Conservation (phyloP, 2,113 vertebrate genomes). For the Columba livia region DNA sequence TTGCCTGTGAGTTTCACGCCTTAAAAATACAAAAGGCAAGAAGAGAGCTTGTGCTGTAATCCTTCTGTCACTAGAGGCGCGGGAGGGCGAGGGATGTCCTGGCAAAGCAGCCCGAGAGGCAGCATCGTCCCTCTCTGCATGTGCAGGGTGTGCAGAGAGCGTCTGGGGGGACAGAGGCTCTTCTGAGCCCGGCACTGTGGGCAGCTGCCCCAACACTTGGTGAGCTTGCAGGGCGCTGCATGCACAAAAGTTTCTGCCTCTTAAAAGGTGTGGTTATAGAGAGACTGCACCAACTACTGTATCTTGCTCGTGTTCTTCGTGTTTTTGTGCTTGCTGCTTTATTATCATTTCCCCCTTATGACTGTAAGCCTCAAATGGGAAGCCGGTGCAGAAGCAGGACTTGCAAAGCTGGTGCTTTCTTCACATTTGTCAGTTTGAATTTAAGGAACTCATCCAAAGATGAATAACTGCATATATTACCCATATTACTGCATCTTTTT, state of each 20-base stretch:
- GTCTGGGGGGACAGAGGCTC: neutral
- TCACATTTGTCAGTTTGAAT: neutral
- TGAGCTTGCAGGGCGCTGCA: neutral
- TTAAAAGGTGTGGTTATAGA: neutral
- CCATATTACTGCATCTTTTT: neutral
- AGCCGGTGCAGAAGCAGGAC: neutral
- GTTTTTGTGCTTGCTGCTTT: neutral
- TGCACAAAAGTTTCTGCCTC: neutral
- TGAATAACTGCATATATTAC: neutral
- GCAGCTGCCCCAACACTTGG: neutral
- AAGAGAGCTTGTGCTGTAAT: neutral
- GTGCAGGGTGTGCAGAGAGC: neutral
- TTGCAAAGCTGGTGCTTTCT: neutral
- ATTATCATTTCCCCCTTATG: neutral
- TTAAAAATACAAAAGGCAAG: neutral
- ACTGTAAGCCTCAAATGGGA: neutral
- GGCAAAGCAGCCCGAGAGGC: neutral
- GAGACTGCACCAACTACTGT: neutral
- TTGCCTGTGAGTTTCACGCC: accelerated
- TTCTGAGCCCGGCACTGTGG: neutral
- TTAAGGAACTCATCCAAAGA: neutral
- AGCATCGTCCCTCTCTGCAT: accelerated
- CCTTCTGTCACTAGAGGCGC: neutral
- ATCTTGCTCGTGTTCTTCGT: neutral
- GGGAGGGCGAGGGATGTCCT: neutral